Evolutionary conservation across 35 echinoderm and acorn worm species (phyloP), one percentile per base, ranked within the genome.

Genomic region (Ophiothrix spiculata): DNA sequence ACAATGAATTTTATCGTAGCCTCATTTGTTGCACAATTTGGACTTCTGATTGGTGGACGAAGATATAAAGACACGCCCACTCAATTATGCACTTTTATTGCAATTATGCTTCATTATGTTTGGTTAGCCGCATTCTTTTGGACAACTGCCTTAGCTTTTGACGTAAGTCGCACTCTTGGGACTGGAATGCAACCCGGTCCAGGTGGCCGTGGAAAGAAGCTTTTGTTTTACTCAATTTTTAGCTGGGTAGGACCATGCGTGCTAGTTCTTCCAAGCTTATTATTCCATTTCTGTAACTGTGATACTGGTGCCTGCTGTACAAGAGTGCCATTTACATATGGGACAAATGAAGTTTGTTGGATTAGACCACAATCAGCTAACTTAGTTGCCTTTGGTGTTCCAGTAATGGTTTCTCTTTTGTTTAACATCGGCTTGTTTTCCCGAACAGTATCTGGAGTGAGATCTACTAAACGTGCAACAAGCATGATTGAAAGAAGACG

Each of bases 121-220:
- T 92, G 90, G 90, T 38, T 92, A 39, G 37, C 90, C 17, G 35
- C 79, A 3, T 92, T 92, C 39, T 40, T 77, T 0, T 92, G 90
- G 90, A 92, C 81, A 77, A 87, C 49, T n/a, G 39, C 79, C 46
- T 77, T 87, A 28, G 90, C 86, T 6, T 93, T 63, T 85, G 91
- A 89, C 85, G 86, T 93, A 42, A 93, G 81, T 31, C 69, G 91
- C 12, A 93, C 86, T 33, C 87, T 92, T 32, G 78, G 78, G 12
- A 80, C 37, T 39, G 78, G 78, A 25, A 80, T 38, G 78, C 34
- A 80, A 42, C 78, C 37, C 13, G 37, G 40, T 25, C 25, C 1
- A 11, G 37, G 37, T 35, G 81, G 35, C 19, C 31, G 54, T 64
- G 42, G 63, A 63, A 25, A 64, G 56, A 35, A 60, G 34, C 33